Evolutionary conservation across 2,797 vertebrate species (phyloP).

Genomic region (Pampus argenteus): DNA sequence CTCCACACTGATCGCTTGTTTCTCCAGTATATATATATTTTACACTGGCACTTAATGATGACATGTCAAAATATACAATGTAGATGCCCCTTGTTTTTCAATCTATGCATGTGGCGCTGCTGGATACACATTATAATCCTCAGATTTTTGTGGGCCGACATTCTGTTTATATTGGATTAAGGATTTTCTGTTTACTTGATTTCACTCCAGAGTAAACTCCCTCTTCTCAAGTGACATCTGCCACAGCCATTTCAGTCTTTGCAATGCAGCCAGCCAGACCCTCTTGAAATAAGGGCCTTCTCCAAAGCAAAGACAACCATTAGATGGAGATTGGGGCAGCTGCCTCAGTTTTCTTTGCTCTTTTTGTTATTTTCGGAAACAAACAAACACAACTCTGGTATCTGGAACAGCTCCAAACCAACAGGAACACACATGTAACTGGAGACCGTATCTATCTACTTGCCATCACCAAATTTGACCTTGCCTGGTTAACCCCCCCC

Average conservation of each 20-base stretch:
- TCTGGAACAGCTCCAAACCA: slow-evolving; percentile 9
- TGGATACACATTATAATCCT: slow-evolving; percentile 18
- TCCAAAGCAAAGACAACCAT: slow-evolving; percentile 45
- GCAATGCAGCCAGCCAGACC: slow-evolving; percentile 46
- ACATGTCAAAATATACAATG: background rate
- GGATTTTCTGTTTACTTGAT: slow-evolving; percentile 49
- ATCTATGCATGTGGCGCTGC: slow-evolving; percentile 16
- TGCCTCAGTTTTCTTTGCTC: slow-evolving; percentile 25
- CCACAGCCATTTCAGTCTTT: slow-evolving; percentile 43
- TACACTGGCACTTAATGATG: no score
- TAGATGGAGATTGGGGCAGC: slow-evolving; percentile 31
- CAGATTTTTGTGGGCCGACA: background rate
- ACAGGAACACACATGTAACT: background rate
- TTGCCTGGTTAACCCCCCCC: no score
- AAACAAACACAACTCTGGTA: slow-evolving; percentile 26
- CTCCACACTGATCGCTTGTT: no score
- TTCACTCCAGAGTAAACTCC: slow-evolving; percentile 50
- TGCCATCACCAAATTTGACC: background rate
- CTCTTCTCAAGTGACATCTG: slow-evolving; percentile 61
- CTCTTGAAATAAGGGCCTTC: slow-evolving; percentile 50
- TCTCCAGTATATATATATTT: background rate
- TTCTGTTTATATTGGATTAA: slow-evolving; percentile 51
- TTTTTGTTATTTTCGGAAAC: slow-evolving; percentile 42
- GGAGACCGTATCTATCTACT: background rate
- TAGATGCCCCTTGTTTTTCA: background rate